Evolutionary conservation across 1,140 invertebrate genomes (phyloP), one percentile per base, ranked within the genome.

Genomic region (Drosophila ohnishii): DNA sequence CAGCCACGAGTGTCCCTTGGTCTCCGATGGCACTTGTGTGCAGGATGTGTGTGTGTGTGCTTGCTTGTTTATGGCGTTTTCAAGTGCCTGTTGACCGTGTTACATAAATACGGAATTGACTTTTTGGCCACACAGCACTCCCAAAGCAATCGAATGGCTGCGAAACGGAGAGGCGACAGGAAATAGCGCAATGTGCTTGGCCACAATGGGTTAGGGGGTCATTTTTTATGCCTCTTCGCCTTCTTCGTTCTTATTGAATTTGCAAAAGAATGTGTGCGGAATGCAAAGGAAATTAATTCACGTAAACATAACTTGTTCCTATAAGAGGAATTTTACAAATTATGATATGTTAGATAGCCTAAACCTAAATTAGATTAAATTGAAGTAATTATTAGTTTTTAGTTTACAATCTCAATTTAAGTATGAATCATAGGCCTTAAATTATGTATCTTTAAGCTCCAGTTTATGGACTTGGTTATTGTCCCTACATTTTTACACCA

Each of bases 81-180:
- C 79, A 83, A 86, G 67, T 83, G 83, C 66, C 79, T 65, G 79
- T 73, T 83, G 83, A 79, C 83, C 83, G 75, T 82, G 83, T 62
- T 82, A 78, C 84, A 86, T 86, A 86, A 86, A 86, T 87, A 83
- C 83, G 53, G 81, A 87, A 86, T 86, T 86, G 83, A 79, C 83
- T 86, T 87, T 83, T 53, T 83, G 76, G 79, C 58, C 71, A 72
- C 60, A 60, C 51, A 71, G 57, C 53, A 57, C 50, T 61, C 53
- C 47, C 47, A 64, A 69, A 77, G 79, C 66, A 76, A 87, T 83
- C 84, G 79, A 87, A 87, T 87, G 56, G 16, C 60, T 59, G 32
- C 47, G 48, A 40, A 47, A 16, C 57, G 57, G 48, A 30, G 25
- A 50, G 53, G 9, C 19, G 44, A 44, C 50, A 30, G 39, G 37